A percentile compares a stretch with the other conserved stretches of the same genome.
phyloP scores from a whole-genome alignment of 2,888 invertebrate species.

The Balanococcus diminutus region DNA sequence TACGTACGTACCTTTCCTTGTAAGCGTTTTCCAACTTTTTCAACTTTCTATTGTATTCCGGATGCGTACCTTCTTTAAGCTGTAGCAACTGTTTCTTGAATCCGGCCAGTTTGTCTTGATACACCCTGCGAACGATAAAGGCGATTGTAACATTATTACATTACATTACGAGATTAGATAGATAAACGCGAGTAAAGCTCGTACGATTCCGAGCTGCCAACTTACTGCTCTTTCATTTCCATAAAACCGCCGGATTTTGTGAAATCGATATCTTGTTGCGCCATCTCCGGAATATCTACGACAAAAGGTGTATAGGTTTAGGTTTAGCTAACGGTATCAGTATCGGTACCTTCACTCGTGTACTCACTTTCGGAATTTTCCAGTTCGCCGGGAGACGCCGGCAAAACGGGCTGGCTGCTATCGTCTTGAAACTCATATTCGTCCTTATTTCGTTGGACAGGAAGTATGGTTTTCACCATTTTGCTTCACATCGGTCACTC shows the following conservation, averaged over 20 bases:
- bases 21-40: constrained; percentile 82
- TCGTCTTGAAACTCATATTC: constrained; percentile 49
- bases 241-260: constrained; percentile 36
- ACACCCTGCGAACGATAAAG: constrained; percentile 69
- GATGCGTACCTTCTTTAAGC: constrained; percentile 82
- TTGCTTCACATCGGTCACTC: neutral
- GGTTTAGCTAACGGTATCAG: no score
- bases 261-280: neutral
- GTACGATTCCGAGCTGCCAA: neutral
- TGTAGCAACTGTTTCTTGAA: constrained; percentile 89
- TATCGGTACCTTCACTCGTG: neutral
- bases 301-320: neutral
- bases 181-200: no score
- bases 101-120: constrained; percentile 86
- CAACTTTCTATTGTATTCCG: constrained; percentile 82
- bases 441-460: constrained; percentile 47
- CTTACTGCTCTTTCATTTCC: constrained; percentile 52
- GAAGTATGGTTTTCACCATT: constrained; percentile 50
- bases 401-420: neutral
- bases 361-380: constrained; percentile 25
- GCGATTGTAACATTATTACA: no score
- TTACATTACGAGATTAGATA: neutral
- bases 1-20: constrained; percentile 69
- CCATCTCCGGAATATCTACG: neutral
- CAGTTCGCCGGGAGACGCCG: neutral